These are phyloP conservation scores for Leptobrachium leishanense DNA, from an alignment of 2,113 vertebrate genomes.

Conservation along the genomic window DNA sequence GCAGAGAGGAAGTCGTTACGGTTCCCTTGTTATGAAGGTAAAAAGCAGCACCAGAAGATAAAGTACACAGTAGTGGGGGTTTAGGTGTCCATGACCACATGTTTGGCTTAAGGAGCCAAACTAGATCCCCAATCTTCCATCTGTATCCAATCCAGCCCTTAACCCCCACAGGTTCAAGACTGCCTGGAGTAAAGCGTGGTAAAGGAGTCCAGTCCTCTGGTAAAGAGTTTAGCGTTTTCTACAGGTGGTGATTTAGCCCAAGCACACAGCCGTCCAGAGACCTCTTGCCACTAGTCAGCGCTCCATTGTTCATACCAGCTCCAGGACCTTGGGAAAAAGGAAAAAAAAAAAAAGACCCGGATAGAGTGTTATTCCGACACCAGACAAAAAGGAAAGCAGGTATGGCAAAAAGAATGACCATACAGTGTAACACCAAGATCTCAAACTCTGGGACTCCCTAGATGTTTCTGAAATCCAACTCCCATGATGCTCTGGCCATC, in stretches of 20 bases:
- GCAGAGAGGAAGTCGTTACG: constrained; percentile 27
- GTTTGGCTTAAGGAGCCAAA: not conserved
- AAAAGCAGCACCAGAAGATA: constrained; percentile 47
- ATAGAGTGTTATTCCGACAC: not conserved
- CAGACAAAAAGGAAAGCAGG: not conserved
- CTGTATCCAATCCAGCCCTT: not conserved
- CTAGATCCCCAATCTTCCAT: not conserved
- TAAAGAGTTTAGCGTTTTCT: constrained; percentile 50
- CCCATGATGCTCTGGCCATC: too few relatives aligned
- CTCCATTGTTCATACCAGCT: constrained; percentile 83
- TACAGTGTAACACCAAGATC: too few relatives aligned
- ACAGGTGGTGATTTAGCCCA: constrained; percentile 35
- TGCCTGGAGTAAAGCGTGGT: constrained; percentile 54
- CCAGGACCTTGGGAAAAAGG: constrained; percentile 78
- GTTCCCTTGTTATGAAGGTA: constrained; percentile 24
- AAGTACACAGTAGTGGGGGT: constrained; percentile 31
- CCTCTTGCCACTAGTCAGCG: not conserved
- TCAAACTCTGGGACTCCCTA: too few relatives aligned
- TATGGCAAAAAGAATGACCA: not conserved
- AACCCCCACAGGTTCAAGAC: constrained; percentile 47
- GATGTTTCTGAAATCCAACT: too few relatives aligned
- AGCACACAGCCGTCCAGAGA: constrained; percentile 3
- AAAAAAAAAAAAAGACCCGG: not conserved
- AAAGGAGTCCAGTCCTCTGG: constrained; percentile 5
- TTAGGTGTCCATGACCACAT: not conserved